Base-by-base conservation (phyloP, 2,113 vertebrate species). In the Psittacus erithacus region DNA sequence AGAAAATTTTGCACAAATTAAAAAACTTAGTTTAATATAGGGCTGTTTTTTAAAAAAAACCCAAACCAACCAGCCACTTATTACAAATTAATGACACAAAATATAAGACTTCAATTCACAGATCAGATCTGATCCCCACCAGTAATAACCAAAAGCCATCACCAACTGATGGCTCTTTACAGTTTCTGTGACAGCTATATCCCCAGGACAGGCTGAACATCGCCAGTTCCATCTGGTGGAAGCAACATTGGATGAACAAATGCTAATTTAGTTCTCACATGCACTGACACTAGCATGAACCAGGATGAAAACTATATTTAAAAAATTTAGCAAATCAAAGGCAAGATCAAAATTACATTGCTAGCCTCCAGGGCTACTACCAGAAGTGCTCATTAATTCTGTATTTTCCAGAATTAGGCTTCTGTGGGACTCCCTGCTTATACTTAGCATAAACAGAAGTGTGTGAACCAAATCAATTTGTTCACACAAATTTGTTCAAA, bases 191-290 rank as follows among this genome's bases (percentile, higher is more conserved):
- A 95, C 91, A 93, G 73, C 65, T 69, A 7, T 84, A 93, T 92
- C 92, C 83, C 69, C 89, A 91, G 95, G 89, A 97, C 83, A 97
- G 55, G 27, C 69, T 86, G 80, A 86, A 78, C 24, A 0, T 91
- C 86, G 79, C 62, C 71, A 65, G 65, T 95, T 96, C 94, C 94
- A 96, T 93, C 94, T 96, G 94, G 83, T 93, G 62, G 69, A 92
- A 79, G 35, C 47, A 91, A 35, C 29, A 82, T 1, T 82, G 65
- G 81, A 84, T 89, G 89, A 95, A 60, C 10, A 5, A 93, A 89
- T 0, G 0, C 6, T 93, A 86, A 95, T 93, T 95, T 89, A 92
- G 60, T 84, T 93, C 69, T 95, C 83, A 75, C 43, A 83, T 9
- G 5, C 76, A 83, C 64, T 82, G 86, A 78, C 86, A 95, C 27